A percentile compares a stretch with the other conserved stretches of the same genome.
These are phyloP conservation scores for Zoroaster sp. DNA, from an alignment of 53 echinoderm and acorn worm species.

Conservation along the genomic window DNA sequence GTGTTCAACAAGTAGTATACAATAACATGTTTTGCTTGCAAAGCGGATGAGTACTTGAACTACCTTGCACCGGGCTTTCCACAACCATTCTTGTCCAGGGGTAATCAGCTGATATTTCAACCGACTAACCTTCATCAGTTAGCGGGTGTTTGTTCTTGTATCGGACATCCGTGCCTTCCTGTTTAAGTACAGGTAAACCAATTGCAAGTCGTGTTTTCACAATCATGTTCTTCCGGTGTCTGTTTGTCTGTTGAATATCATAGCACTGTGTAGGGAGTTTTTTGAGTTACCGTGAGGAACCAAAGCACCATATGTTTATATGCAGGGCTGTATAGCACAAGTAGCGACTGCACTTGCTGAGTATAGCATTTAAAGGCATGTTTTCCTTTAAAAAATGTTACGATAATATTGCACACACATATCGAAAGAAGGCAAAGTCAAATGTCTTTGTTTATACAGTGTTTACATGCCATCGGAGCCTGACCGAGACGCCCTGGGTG, in stretches of 20 bases:
- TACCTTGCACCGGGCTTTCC: not conserved
- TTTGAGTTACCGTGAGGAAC: not conserved
- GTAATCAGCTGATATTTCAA: too few species aligned
- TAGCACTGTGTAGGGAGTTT: not conserved
- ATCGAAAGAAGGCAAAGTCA: conserved; percentile 39
- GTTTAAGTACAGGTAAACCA: not conserved
- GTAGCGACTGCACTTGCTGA: not conserved
- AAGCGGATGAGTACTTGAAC: conserved; percentile 16
- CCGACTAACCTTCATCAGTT: too few species aligned
- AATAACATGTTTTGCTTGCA: conserved; percentile 31
- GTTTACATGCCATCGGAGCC: conserved; percentile 18
- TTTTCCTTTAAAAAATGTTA: not conserved
- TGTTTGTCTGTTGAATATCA: not conserved
- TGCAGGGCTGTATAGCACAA: not conserved
- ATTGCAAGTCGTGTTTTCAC: not conserved
- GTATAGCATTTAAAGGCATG: not conserved
- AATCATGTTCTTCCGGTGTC: not conserved
- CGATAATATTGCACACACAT: conserved; percentile 34
- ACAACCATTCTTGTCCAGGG: not conserved
- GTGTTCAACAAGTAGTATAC: not conserved
- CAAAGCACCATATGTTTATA: not conserved
- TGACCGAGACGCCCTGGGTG: not conserved
- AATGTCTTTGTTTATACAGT: not conserved
- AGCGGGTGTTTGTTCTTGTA: not conserved
- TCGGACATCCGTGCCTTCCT: not conserved